Evolutionary conservation across 2,113 vertebrate genomes (phyloP), one percentile per base, ranked within the genome.

Genomic region (Planiliza haematocheilus): DNA sequence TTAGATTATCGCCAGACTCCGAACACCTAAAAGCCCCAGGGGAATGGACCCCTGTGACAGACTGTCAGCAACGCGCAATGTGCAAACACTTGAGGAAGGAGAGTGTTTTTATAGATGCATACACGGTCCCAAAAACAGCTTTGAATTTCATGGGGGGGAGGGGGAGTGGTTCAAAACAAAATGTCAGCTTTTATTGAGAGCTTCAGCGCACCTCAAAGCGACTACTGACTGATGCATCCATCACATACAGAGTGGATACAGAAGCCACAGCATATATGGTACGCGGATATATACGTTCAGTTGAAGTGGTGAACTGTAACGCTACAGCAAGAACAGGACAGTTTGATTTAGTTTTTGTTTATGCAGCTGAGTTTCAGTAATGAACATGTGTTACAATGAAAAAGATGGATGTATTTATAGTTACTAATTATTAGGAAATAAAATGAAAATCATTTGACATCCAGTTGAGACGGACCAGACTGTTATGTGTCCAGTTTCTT

Each of bases 41-140:
- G 74, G 64, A 65, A 12, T 12, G 1, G 62, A 48, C 56, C 42
- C 24, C 43, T 21, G 53, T 66, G 55, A 42, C 70, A 18, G 75
- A 17, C 70, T 51, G 71, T 62, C 73, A 36, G 24, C 59, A 71
- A 77, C 72, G 17, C 62, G 71, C 70, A 39, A 74, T 62, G 71
- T 74, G 75, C 60, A 42, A 45, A 62, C 60, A 73, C 62, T 66
- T 39, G 38, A 66, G 56, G 24, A 38, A 2, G 69, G 14, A 76
- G 81, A 60, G 70, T 69, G 60, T 55, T 65, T 77, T 62, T 71
- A 38, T 34, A 41, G 48, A 64, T 43, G 43, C 48, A 43, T 6
- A 45, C 61, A 39, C 10, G 53, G 63, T 8, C 55, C 52, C 60
- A 34, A 50, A 70, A 43, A 4, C 43, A n/a, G n/a, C 37, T 62